Base-by-base conservation (phyloP, 2,797 vertebrate genomes). In the Percopsis omiscomaycus region DNA sequence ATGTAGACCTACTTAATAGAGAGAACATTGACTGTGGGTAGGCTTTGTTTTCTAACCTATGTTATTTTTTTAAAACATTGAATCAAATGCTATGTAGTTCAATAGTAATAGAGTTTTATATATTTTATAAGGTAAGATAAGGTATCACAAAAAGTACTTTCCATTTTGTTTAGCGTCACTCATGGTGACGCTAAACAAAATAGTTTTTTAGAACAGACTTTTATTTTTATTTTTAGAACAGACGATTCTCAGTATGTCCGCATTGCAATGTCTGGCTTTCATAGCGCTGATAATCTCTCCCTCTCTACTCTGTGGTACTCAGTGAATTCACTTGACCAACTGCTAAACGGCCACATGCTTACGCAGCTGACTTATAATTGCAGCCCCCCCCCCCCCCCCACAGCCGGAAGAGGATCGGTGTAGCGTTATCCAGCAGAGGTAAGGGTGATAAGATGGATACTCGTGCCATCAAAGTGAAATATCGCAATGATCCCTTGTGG, bases 381-480 rank as follows among this genome's bases (percentile, higher is more conserved):
- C 22, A 22, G 22, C 22, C 22, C 22, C 22, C 22, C 80, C 22
- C 22, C 22, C 22, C 22, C 80, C 74, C 64, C 75, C 54, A 70
- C 76, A 60, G 37, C 74, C 61, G 37, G 9, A 15, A 69, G 28
- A 50, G 80, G 75, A 69, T 69, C 77, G 68, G 69, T 29, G 68
- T 71, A 79, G 70, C 3, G 79, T 84, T 50, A 75, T 81, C 87
- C 85, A 78, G 81, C 81, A 71, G 75, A 84, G 84, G 87, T 72
- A 86, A 88, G 87, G 86, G 88, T 85, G 29, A 85, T 78, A 69
- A 63, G 64, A 77, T 71, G 71, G 84, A 86, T 85, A 86, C 89
- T 84, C 87, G 87, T 84, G 85, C 80, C 74, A 86, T 85, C 84
- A 87, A 68, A 88, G 85, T 88, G 81, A 91, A 91, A 91, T 90